Conservation (phyloP, 2,113 vertebrate species). For the Coreoperca whiteheadi region DNA sequence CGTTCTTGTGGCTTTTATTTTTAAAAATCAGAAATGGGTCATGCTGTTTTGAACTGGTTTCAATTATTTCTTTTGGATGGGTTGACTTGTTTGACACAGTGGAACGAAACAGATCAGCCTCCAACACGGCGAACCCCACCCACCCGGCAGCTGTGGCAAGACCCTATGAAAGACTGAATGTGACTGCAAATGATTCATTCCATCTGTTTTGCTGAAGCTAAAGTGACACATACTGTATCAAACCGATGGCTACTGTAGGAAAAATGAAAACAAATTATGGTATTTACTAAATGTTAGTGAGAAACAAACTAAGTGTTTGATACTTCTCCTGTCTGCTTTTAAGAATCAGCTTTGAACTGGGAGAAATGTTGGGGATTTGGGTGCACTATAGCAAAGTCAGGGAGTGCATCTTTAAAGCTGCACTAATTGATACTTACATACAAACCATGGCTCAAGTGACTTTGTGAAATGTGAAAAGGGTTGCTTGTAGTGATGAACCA, state of each 20-base stretch:
- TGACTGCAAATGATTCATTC: conserved; percentile 5
- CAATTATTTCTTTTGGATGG: conserved; percentile 11
- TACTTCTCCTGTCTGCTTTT: neutral
- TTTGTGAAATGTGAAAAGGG: no score
- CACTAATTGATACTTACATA: neutral
- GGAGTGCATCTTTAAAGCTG: neutral
- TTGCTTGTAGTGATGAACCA: no score
- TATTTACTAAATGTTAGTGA: neutral
- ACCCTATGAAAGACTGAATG: neutral
- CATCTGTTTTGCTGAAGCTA: neutral
- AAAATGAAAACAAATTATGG: conserved; percentile 4
- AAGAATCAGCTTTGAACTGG: neutral
- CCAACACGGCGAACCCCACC: conserved; percentile 8
- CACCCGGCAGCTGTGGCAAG: conserved; percentile 21
- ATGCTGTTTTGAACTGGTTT: conserved; percentile 9
- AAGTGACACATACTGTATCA: neutral
- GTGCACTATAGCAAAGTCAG: neutral
- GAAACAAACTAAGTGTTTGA: neutral
- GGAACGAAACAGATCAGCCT: conserved; percentile 30
- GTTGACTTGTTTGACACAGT: conserved; percentile 37
- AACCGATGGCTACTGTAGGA: neutral
- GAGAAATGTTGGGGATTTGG: neutral
- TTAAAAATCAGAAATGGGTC: neutral
- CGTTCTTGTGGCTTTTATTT: neutral
- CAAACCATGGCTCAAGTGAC: neutral